Conservation (phyloP, 2,888 invertebrate species). For the Opisthograptis luteolata region DNA sequence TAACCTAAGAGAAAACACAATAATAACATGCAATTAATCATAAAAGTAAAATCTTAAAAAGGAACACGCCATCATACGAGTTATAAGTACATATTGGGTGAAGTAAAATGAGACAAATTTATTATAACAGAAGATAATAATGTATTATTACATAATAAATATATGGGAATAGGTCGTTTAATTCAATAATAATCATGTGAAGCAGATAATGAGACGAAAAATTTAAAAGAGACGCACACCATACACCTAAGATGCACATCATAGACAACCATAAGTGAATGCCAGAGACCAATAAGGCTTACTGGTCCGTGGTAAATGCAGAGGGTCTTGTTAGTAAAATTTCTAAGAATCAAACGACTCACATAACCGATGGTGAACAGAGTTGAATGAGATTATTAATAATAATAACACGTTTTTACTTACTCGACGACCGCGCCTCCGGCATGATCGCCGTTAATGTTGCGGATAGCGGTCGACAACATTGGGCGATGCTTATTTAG, state of each 20-base stretch:
- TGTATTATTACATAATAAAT: too few relatives aligned
- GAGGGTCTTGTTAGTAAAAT: constrained; percentile 44
- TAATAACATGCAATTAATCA: not conserved
- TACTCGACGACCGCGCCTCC: constrained; percentile 70
- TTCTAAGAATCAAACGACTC: constrained; percentile 51
- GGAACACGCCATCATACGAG: too few relatives aligned
- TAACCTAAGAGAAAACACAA: constrained; percentile 6
- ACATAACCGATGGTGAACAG: constrained; percentile 47
- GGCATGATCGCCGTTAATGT: constrained; percentile 62
- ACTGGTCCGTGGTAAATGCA: too few relatives aligned
- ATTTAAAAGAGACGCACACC: constrained; percentile 4
- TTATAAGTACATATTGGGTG: too few relatives aligned
- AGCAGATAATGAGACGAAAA: not conserved
- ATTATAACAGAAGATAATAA: too few relatives aligned
- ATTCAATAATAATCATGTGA: too few relatives aligned
- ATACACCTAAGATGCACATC: not conserved
- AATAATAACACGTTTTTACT: constrained; percentile 79
- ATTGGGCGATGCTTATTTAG: constrained; percentile 40
- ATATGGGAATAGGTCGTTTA: too few relatives aligned
- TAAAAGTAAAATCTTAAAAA: constrained; percentile 15
- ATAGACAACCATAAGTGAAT: constrained; percentile 8
- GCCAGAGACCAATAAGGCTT: too few relatives aligned
- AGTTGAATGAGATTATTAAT: constrained; percentile 74
- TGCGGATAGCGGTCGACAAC: constrained; percentile 51
- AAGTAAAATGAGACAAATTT: too few relatives aligned